Base-by-base conservation (phyloP, 2,888 invertebrate species). In the Crioceris asparagi region DNA sequence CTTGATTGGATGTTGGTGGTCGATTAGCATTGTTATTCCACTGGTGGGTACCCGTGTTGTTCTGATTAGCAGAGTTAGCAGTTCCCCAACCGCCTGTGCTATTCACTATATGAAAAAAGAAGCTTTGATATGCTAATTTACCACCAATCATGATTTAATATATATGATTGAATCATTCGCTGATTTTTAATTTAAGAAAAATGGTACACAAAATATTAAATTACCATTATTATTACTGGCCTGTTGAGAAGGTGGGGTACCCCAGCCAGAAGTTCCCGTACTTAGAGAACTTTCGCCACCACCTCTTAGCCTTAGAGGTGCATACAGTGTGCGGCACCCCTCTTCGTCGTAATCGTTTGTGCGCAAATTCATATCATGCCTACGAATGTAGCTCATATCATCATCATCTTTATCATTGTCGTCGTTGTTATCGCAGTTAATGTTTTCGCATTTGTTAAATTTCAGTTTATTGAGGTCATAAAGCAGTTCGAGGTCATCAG, bases 241-340 rank as follows among this genome's bases (percentile, higher is more conserved):
- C 58, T 76, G 77, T 53, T 77, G 74, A 26, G 79, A 67, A 37
- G 81, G 82, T 32, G 83, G 79, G 43, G 80, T 76, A 50, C 83
- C 83, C 84, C 85, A 85, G 48, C 80, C 83, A 40, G 78, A 75
- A 40, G 82, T 77, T 47, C 69, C 70, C 42, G 77, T 77, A 60
- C 81, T 84, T 54, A 85, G 72, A 29, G 84, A 83, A 65, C 79
- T 83, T 64, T 86, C 86, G 39, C 84, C 85, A 34, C 86, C 86
- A 37, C 85, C 85, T 44, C 75, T 69, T 43, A 86, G 71, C 46
- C 80, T 72, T 53, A 83, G 64, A 35, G 72, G 69, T 29, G 67
- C 67, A 40, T 39, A 65, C 31, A 41, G 29, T 32, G 35, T 32
- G 54, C 66, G 70, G 66, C 45, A 63, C 64, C 50, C 65, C 60